Evolutionary conservation across 2,797 vertebrate genomes (phyloP), one percentile per base, ranked within the genome.

Genomic region (Phalanger gymnotis): DNA sequence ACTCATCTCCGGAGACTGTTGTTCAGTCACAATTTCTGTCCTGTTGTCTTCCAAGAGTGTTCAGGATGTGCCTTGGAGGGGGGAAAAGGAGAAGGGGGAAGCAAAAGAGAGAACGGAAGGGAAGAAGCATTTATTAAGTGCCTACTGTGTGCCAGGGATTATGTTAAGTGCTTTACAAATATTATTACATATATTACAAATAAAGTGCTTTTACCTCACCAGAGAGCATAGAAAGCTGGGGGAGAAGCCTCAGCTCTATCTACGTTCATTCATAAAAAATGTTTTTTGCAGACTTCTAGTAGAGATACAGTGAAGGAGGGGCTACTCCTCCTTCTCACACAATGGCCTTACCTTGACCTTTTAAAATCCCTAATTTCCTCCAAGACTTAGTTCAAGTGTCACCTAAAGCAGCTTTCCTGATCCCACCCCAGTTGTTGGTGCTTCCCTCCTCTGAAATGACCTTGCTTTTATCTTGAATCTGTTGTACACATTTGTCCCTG

Each of bases 211-310:
- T 73, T 81, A 25, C 73, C 73, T 87, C 19, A 87, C 22, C 47
- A 25, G 40, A 47, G 40, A 87, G 6, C 73, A 47, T 11, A 87
- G 25, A 51, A 25, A 47, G 73, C 73, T 87, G 40, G 10, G 40
- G 40, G 40, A 87, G 73, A 87, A 87, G 73, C 22, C 25, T 87
- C 22, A 10, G 25, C 22, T 87, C 40, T 53, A 27, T 54, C 55
- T 90, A 53, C 58, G 40, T 93, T 61, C 31, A 40, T n/a, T 90
- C 53, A 81, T 94, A 61, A 51, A 90, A 58, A 81, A 30, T 3
- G n/a, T 53, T 91, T 95, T 95, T 91, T 66, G 94, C 53, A 96
- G 57, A 92, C 0, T n/a, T 96, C 91, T 93, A 81, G 34, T 90
- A 94, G 90, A 66, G 54, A 58, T 61, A 87, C 91, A 93, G 54